phyloP scores from a whole-genome alignment of 2,888 invertebrate species.

The Cistogaster globosa region DNA sequence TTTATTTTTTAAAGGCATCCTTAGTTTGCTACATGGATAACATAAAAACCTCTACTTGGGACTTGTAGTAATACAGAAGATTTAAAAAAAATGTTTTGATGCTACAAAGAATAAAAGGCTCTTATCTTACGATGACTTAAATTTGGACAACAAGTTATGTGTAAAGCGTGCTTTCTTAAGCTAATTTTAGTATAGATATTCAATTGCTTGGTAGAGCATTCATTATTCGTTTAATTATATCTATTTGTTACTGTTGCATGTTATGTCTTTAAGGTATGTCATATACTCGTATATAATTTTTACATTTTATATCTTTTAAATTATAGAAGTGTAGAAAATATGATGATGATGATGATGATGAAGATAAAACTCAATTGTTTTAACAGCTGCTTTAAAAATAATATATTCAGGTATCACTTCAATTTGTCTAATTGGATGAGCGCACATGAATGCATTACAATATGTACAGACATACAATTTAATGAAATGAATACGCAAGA shows the following conservation, averaged over 20 bases:
- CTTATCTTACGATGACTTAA: not conserved
- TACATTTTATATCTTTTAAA: constrained; percentile 7
- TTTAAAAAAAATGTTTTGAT: not conserved
- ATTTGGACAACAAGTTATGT: not conserved
- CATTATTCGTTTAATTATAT: constrained; percentile 37
- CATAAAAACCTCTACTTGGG: not conserved
- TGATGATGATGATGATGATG: constrained; percentile 32
- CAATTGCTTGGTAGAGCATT: constrained; percentile 34
- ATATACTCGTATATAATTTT: not conserved
- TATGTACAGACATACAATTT: constrained; percentile 8
- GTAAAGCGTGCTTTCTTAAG: not conserved
- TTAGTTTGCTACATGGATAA: constrained; percentile 7
- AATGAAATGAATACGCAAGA: constrained; percentile 12
- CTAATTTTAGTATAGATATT: not conserved
- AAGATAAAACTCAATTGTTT: constrained; percentile 60
- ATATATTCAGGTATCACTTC: constrained; percentile 71
- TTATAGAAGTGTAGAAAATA: constrained; percentile 40
- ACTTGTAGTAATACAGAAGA: not conserved
- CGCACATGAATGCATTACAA: constrained; percentile 48
- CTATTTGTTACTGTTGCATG: not conserved
- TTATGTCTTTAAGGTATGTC: constrained; percentile 46
- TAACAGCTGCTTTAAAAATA: constrained; percentile 69
- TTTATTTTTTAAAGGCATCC: constrained; percentile 10
- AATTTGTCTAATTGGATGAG: constrained; percentile 70
- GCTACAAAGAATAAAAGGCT: not conserved